A percentile compares a stretch with the other conserved stretches of the same genome.
Evolutionary conservation across 2,113 vertebrate species (phyloP).

Genomic region (Ovibos moschatus): DNA sequence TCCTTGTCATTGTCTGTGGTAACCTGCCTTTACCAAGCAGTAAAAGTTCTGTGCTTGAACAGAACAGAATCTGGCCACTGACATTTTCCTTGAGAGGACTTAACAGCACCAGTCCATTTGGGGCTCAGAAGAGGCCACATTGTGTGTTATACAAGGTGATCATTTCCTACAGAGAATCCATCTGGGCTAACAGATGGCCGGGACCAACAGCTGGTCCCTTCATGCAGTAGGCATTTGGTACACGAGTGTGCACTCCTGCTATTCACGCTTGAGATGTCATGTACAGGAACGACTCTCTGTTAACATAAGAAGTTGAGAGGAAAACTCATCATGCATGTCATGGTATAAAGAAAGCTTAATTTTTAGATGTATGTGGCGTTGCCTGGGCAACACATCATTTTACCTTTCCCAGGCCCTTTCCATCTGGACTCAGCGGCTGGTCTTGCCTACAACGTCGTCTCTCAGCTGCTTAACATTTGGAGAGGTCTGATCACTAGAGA

Average conservation of each 20-base stretch:
- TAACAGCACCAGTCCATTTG: neutral
- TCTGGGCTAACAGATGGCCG: constrained; percentile 52
- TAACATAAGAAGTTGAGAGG: neutral
- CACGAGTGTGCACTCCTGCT: constrained; percentile 27
- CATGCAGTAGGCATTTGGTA: constrained; percentile 60
- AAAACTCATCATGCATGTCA: neutral
- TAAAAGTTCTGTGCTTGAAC: neutral
- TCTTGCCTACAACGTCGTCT: neutral
- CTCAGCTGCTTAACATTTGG: constrained; percentile 14
- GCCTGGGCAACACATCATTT: neutral
- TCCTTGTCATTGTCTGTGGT: neutral
- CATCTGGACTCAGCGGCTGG: neutral
- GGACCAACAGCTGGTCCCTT: constrained; percentile 61
- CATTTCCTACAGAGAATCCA: constrained; percentile 49
- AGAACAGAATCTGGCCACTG: neutral
- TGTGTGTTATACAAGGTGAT: constrained; percentile 39
- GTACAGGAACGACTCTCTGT: constrained; percentile 33
- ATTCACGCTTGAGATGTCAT: constrained; percentile 28
- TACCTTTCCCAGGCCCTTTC: neutral
- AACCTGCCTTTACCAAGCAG: neutral
- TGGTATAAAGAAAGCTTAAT: neutral
- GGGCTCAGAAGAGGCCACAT: neutral
- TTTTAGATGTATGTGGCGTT: neutral
- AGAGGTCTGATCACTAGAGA: neutral
- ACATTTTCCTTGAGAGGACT: neutral